Evolutionary conservation across 2,113 vertebrate species (phyloP), one percentile per base, ranked within the genome.

Genomic region (Eleginops maclovinus): DNA sequence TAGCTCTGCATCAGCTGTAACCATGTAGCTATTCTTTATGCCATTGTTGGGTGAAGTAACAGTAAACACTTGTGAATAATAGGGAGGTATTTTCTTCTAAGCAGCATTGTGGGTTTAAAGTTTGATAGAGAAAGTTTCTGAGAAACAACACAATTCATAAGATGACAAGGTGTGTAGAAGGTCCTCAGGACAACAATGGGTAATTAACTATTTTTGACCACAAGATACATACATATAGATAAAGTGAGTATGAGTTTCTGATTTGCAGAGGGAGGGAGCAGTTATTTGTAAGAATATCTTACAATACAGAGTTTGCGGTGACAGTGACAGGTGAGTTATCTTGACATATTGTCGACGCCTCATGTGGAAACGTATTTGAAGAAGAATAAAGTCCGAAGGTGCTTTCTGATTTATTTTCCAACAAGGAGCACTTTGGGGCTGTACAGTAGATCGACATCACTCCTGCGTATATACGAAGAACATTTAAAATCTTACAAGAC

Each of bases 21-120:
- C 75, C 77, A 56, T 15, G 43, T 14, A 24, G 19, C 44, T 3
- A 4, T 26, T 41, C 68, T 17, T 41, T 36, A 4, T 41, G 53
- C 26, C 49, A 6, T 46, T 28, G 72, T n/a, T 64, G 55, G 71
- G 3, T 8, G 1, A 58, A 53, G n/a, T 4, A 19, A 22, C 36
- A 67, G 61, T n/a, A 64, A 73, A 77, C 41, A 53, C 60, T 64
- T 69, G 17, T 60, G n/a, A 71, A 58, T 47, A 72, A 68, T 1
- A 40, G 31, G 31, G 31, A 36, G 31, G 31, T 4, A 8, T 44
- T 53, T 17, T 14, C 53, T 17, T n/a, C 9, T 4, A 6, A 17
- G 12, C 21, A 10, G 9, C 19, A 0, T 16, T 12, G 4, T 4
- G 5, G 1, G 15, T 17, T 13, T 54, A n/a, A 50, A 59, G 53